Base-by-base conservation (phyloP, 2,797 vertebrate genomes). In the Chloroceryle inda region DNA sequence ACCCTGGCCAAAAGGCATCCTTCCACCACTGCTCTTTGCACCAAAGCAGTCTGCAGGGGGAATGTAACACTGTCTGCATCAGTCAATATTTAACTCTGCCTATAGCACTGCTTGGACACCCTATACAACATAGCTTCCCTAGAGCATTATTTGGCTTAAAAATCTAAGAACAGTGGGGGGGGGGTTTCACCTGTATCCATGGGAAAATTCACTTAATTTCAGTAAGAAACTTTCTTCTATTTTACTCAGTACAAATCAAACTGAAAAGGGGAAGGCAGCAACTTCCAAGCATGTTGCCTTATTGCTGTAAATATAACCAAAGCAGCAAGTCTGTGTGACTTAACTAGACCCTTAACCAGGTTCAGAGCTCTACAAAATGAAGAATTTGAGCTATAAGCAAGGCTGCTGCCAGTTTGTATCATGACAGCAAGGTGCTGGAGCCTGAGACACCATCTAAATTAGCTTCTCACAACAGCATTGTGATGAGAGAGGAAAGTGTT, bases 291-390 rank as follows among this genome's bases (percentile, higher is more conserved):
- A 93, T 47, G 15, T 63, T 69, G 47, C 66, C 71, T 56, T 53
- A 58, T 3, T 22, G 6, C 45, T 66, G 45, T n/a, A 62, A 85
- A 19, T 35, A 4, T 4, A 78, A 68, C 16, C 3, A 19, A 81
- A 83, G 62, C 53, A 78, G 58, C 0, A 0, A 88, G 21, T 21
- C 37, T 80, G 11, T 0, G 0, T 72, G 69, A 74, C 58, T 77
- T 26, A 77, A 77, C 52, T 45, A 27, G 44, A 94, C 42, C 33
- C 40, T 55, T 88, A 90, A 86, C 76, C 73, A 29, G 38, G 44
- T 33, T 40, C 52, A 63, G 10, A 83, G 64, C 33, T 56, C 89
- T 83, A 59, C 40, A 88, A 64, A 66, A 81, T 55, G 31, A 88
- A 42, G 33, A 42, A 33, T 33, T 64, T 21, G 12, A 84, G 69